Conservation (phyloP, 2,113 vertebrate genomes). For the Chrysemys picta region DNA sequence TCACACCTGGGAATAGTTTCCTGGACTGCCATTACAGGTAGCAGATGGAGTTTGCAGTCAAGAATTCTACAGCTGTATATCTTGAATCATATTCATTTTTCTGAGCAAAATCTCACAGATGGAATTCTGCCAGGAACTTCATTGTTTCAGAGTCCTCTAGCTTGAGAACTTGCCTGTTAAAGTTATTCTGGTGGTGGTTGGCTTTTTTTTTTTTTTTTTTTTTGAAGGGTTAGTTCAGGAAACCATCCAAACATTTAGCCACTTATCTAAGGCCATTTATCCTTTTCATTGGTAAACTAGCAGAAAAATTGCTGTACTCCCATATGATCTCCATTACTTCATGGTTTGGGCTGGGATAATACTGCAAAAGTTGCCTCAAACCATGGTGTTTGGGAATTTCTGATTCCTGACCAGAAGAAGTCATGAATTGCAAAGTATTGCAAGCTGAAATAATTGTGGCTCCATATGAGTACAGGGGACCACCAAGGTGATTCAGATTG, state of each 20-base stretch:
- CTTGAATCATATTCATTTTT: not conserved
- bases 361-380: fast-evolving
- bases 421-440: not conserved
- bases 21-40: not conserved
- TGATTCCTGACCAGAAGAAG: not conserved
- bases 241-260: not conserved
- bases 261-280: not conserved
- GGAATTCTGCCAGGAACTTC: not conserved
- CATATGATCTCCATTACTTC: fast-evolving
- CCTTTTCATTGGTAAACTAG: not conserved
- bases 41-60: not conserved
- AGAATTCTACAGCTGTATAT: not conserved
- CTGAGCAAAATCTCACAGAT: not conserved
- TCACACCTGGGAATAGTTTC: not conserved
- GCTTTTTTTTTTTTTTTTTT: not conserved
- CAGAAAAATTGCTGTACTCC: not conserved
- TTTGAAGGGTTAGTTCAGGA: not conserved
- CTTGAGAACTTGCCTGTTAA: not conserved
- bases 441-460: fast-evolving
- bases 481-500: not conserved
- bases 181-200: not conserved
- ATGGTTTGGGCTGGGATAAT: fast-evolving
- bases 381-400: not conserved
- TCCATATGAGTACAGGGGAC: not conserved
- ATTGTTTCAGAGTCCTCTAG: not conserved